phyloP scores from a whole-genome alignment of 2,113 vertebrate species.

The Nothocercus nigrocapillus region DNA sequence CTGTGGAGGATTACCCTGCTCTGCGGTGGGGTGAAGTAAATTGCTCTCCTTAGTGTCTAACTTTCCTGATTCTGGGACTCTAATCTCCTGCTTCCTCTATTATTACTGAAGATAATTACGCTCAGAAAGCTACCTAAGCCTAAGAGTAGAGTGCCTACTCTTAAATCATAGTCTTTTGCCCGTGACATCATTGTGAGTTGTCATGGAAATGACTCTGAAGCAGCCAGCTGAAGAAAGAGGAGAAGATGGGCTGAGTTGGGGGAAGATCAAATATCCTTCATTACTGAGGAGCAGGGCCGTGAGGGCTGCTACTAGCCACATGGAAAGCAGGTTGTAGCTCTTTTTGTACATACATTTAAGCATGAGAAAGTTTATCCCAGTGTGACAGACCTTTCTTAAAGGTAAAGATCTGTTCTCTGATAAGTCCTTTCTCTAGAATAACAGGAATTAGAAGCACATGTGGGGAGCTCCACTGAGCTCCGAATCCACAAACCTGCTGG shows the following conservation, averaged over 20 bases:
- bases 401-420: conserved; percentile 54
- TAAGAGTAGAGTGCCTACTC: not conserved
- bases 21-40: not conserved
- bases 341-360: conserved; percentile 15
- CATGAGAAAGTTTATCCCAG: conserved; percentile 50
- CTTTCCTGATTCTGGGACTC: not conserved
- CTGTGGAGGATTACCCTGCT: not conserved
- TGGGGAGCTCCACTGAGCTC: conserved; percentile 39
- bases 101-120: conserved; percentile 8
- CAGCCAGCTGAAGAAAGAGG: not conserved
- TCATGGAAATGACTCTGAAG: conserved; percentile 31
- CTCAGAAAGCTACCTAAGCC: not conserved
- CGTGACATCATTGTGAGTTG: conserved; percentile 11
- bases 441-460: conserved; percentile 74
- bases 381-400: conserved; percentile 46
- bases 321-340: conserved; percentile 14
- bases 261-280: not conserved
- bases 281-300: not conserved
- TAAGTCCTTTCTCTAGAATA: conserved; percentile 47
- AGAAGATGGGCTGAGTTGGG: conserved; percentile 3
- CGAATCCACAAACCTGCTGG: conserved; percentile 68
- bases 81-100: conserved; percentile 27
- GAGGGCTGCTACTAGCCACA: not conserved
- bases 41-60: not conserved
- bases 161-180: conserved; percentile 5